phyloP scores from a whole-genome alignment of 2,113 vertebrate genomes.

The Rhombomys opimus region DNA sequence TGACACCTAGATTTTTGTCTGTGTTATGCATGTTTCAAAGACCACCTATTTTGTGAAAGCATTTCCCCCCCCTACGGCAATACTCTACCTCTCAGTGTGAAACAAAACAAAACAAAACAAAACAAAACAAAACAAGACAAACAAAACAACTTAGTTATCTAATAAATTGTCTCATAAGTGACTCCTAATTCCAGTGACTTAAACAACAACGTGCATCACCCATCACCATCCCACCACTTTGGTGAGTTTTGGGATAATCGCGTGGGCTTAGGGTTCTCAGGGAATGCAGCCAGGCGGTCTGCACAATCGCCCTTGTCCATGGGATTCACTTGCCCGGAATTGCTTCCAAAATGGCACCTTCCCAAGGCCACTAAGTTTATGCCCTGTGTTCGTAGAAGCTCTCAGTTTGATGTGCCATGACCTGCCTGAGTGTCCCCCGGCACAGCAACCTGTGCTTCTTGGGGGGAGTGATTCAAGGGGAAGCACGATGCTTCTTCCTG shows the following conservation, averaged over 20 bases:
- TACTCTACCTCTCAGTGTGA: neutral
- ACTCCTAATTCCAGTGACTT: neutral
- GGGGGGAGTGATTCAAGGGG: neutral
- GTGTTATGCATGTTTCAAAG: neutral
- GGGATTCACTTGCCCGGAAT: neutral
- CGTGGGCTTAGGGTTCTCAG: neutral
- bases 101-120: too few species aligned
- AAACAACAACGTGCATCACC: neutral
- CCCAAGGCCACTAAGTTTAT: neutral
- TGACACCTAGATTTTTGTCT: neutral
- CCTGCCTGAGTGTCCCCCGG: neutral
- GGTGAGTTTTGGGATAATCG: neutral
- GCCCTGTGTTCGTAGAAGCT: neutral
- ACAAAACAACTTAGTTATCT: neutral
- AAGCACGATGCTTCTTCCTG: neutral
- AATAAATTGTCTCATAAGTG: neutral
- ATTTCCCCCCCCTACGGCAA: neutral
- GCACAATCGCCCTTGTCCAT: neutral
- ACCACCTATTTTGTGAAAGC: neutral
- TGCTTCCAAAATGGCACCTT: neutral
- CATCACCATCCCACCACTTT: neutral
- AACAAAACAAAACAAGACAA: too few species aligned
- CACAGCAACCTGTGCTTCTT: neutral
- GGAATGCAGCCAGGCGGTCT: too few species aligned
- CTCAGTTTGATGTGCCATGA: neutral